Evolutionary conservation across 1,140 invertebrate genomes (phyloP).

Genomic region (Achatina immaculata): DNA sequence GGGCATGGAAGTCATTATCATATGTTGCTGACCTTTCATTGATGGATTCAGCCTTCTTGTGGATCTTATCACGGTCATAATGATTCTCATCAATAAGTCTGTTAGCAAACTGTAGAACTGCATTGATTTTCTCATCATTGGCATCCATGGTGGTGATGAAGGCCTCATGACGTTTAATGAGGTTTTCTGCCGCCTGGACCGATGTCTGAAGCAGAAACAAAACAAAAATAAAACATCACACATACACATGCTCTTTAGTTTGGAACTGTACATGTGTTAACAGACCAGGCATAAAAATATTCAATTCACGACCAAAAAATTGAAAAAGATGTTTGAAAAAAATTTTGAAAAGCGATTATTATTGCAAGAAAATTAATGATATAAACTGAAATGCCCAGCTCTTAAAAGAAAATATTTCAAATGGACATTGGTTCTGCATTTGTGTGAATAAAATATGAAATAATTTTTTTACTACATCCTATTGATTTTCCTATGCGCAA

Average conservation of each 20-base stretch:
- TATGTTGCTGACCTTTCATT: constrained; percentile 77
- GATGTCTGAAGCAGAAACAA: constrained; percentile 60
- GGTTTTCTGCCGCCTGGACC: constrained; percentile 96
- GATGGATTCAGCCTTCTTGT: constrained; percentile 95
- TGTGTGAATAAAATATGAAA: too few relatives aligned
- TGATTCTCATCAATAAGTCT: constrained; percentile 86
- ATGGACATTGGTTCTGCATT: too few relatives aligned
- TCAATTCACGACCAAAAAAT: neutral
- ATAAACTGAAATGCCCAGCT: too few relatives aligned
- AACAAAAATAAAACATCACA: too few relatives aligned
- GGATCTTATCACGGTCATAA: constrained; percentile 92
- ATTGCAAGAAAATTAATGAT: too few relatives aligned
- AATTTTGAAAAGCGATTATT: too few relatives aligned
- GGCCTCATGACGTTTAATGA: constrained; percentile 97
- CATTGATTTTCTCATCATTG: constrained; percentile 99
- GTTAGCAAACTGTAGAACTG: constrained; percentile 92
- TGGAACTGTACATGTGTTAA: neutral
- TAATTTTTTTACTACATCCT: too few relatives aligned
- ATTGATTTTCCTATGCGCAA: too few relatives aligned
- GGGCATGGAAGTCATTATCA: too few relatives aligned
- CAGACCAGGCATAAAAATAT: neutral
- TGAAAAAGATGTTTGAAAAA: constrained; percentile 8
- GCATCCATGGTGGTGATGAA: constrained; percentile 99
- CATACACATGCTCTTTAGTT: neutral
- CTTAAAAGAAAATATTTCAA: too few relatives aligned